Evolutionary conservation across 2,888 invertebrate genomes (phyloP), one percentile per base, ranked within the genome.

Genomic region (Macrosoma leucophasiata): DNA sequence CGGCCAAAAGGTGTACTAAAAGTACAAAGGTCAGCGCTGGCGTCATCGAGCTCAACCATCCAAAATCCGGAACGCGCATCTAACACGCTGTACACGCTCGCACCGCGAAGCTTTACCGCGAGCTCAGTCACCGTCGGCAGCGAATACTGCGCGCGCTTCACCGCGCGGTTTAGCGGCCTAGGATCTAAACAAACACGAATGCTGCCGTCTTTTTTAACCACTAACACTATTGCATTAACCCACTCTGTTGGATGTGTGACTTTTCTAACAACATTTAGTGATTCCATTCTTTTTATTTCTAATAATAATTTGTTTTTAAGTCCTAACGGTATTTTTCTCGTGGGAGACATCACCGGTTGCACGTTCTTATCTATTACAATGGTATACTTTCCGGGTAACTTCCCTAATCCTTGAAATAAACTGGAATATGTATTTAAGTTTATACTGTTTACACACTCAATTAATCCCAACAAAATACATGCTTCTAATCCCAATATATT

Each of bases 211-310:
- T 46, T 46, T 32, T 46, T 50, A 3, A 46, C 47, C 1, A 38
- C 47, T 6, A 53, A 9, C 3, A 53, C 50, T 6, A 52, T 44
- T 9, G 48, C 40, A 25, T 50, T 48, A 1, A 45, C 46, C 46
- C 54, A 48, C 2, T 33, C 27, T 4, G 45, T 45, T 1, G 46
- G 43, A 12, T 47, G 42, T 6, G 33, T 26, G 2, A 45, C 41
- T 15, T 46, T 46, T 13, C 41, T 33, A 12, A 46, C 31, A 1
- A 43, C 38, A 7, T 39, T 38, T 6, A 46, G 20, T 8, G 18
- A 4, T 10, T 36, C 39, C 46, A 46, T 46, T 7, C 29, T 28
- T 5, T 28, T 9, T 31, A 46, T 31, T 18, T 41, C 39, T 1
- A 0, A 6, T 26, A 19, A 24, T 19, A 50, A 33, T 18, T 44